Evolutionary conservation across 2,797 vertebrate species (phyloP).

Genomic region (Miichthys miiuy): DNA sequence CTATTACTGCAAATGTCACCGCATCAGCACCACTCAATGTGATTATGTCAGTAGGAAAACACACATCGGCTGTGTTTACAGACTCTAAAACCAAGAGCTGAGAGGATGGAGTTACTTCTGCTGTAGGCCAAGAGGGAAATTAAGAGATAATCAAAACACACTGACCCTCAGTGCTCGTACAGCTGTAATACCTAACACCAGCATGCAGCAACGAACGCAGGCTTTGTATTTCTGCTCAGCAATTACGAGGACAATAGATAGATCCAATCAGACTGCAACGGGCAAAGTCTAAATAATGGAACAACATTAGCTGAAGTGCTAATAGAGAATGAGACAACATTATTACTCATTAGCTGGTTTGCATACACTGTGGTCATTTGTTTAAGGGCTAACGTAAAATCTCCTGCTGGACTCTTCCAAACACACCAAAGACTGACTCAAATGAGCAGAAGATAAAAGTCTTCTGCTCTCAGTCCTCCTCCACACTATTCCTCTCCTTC

Average conservation of each 20-base stretch:
- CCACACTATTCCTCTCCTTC: constrained; percentile 15
- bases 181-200: constrained; percentile 47
- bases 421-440: constrained; percentile 7
- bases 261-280: constrained; percentile 59
- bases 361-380: constrained; percentile 33
- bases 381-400: constrained; percentile 3
- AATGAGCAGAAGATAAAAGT: constrained; percentile 27
- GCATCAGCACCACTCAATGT: constrained; percentile 77
- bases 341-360: constrained; percentile 59
- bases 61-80: constrained; percentile 63
- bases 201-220: constrained; percentile 27
- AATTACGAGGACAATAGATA: constrained; percentile 51
- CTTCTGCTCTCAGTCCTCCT: background rate
- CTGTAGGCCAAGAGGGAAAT: constrained; percentile 69
- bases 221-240: constrained; percentile 56
- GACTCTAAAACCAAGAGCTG: constrained; percentile 55
- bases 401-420: constrained; percentile 27
- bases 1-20: constrained; percentile 81
- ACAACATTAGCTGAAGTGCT: constrained; percentile 46
- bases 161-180: constrained; percentile 61
- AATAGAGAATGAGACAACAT: constrained; percentile 54
- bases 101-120: constrained; percentile 41
- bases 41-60: constrained; percentile 79
- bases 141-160: constrained; percentile 73
- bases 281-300: constrained; percentile 59